Conservation (phyloP, 2,888 invertebrate genomes). For the Marasmarcha lunaedactyla region DNA sequence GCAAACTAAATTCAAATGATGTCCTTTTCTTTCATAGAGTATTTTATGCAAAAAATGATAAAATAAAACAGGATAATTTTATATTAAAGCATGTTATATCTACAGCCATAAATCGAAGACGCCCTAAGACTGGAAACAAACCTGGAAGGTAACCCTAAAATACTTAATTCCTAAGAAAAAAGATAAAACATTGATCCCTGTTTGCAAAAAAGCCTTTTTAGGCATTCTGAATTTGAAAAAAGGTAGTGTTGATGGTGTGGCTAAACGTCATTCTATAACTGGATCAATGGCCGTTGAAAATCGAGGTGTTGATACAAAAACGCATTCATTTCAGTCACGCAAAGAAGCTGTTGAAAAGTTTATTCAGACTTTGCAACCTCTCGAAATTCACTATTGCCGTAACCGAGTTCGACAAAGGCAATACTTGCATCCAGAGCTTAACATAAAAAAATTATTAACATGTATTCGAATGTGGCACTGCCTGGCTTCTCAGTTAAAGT, state of each 20-base stretch:
- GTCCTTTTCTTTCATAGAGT: constrained; percentile 5
- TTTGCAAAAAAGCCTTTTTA: no score
- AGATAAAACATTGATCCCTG: constrained; percentile 1
- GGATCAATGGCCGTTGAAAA: no score
- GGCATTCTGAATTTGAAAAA: no score
- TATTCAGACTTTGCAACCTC: no score
- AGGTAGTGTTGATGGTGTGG: no score
- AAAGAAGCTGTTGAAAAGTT: no score
- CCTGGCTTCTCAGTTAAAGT: constrained; percentile 5
- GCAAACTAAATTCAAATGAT: constrained; percentile 5
- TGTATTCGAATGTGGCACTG: constrained; percentile 7
- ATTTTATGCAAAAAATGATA: no score
- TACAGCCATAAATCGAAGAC: constrained; percentile 3
- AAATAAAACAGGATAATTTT: constrained; percentile 7
- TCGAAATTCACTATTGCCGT: no score
- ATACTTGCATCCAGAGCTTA: constrained; percentile 6
- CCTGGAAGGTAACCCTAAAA: constrained; percentile 4
- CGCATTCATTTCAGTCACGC: no score
- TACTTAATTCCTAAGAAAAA: constrained; percentile 1
- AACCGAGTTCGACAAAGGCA: constrained; percentile 6
- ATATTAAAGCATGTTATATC: constrained; percentile 4
- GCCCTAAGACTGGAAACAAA: constrained; percentile 7
- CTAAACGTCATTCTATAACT: no score
- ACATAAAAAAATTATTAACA: constrained; percentile 8
- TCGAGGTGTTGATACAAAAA: no score